These are phyloP conservation scores for Drosophila setifemur DNA, from an alignment of 1,140 invertebrate genomes.

Conservation along the genomic window DNA sequence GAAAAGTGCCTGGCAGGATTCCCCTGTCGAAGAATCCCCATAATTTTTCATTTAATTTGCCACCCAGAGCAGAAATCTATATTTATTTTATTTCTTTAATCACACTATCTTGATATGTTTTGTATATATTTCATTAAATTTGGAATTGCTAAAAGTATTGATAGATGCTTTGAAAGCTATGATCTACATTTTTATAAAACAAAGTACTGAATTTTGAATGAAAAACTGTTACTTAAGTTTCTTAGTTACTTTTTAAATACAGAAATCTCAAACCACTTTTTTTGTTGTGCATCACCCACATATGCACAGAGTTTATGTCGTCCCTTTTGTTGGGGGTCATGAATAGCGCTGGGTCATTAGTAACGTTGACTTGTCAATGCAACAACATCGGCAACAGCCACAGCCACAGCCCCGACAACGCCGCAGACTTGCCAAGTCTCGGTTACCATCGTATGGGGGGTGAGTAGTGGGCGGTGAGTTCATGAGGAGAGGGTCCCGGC, in stretches of 20 bases:
- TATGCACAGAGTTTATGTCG: conserved; percentile 16
- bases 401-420: conserved; percentile 21
- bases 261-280: neutral
- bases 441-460: conserved; percentile 29
- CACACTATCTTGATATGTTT: too few relatives aligned
- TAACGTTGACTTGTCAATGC: conserved; percentile 62
- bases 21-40: too few relatives aligned
- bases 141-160: too few relatives aligned
- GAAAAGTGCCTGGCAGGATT: neutral
- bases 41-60: too few relatives aligned
- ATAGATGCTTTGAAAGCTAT: too few relatives aligned
- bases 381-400: conserved; percentile 43
- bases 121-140: too few relatives aligned
- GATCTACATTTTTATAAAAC: too few relatives aligned
- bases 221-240: too few relatives aligned
- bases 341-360: conserved; percentile 69
- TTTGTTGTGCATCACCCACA: conserved; percentile 12
- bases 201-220: too few relatives aligned
- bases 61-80: too few relatives aligned
- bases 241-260: neutral
- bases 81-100: too few relatives aligned
- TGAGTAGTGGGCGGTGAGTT: neutral
- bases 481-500: conserved; percentile 4
- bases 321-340: conserved; percentile 59
- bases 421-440: conserved; percentile 38